Conservation (phyloP, 1,140 invertebrate species). For the Samia ricini region DNA sequence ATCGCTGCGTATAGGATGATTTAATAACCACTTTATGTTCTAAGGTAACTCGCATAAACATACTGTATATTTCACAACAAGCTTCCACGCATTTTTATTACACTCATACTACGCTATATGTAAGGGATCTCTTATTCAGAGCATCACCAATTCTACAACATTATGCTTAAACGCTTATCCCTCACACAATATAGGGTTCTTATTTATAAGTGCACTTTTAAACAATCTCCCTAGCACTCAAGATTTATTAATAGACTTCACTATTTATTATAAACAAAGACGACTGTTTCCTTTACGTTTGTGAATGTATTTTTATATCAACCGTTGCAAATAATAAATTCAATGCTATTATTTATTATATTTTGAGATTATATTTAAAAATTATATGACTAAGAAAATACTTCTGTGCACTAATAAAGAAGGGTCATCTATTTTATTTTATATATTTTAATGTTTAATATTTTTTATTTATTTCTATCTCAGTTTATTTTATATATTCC, state of each 20-base stretch:
- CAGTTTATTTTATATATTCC: no score
- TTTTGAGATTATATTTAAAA: no score
- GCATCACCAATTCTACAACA: not conserved
- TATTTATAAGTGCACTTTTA: not conserved
- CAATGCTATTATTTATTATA: no score
- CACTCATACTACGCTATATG: slow-evolving; percentile 32
- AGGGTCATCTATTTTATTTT: not conserved
- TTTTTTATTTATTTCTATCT: no score
- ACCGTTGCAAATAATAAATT: no score
- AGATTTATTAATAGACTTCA: no score
- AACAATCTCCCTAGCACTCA: no score
- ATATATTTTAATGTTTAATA: not conserved
- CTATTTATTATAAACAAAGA: no score
- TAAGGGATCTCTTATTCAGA: not conserved
- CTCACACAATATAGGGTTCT: not conserved
- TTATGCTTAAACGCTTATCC: not conserved
- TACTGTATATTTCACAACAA: slow-evolving; percentile 40
- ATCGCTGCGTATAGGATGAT: slow-evolving; percentile 81
- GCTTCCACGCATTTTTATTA: slow-evolving; percentile 25
- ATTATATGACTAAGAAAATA: not conserved
- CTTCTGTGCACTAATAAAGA: not conserved
- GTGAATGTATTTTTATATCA: no score
- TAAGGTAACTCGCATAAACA: slow-evolving; percentile 79
- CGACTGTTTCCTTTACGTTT: no score
- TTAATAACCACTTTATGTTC: slow-evolving; percentile 84